Evolutionary conservation across 2,888 invertebrate genomes (phyloP).

Genomic region (Yponomeuta plumbellus): DNA sequence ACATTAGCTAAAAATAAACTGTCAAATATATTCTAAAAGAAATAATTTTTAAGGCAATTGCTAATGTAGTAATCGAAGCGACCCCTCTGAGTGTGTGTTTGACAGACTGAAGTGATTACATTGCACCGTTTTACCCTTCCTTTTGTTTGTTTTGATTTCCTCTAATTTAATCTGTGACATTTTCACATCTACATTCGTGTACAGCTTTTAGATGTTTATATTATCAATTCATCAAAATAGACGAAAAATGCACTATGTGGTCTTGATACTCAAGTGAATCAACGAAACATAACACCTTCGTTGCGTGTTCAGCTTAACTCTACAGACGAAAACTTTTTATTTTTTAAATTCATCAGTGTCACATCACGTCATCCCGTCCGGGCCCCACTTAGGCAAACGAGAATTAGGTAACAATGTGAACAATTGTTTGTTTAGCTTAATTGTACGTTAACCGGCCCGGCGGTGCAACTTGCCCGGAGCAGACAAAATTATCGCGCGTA

Average conservation of each 20-base stretch:
- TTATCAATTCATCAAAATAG: too few relatives aligned
- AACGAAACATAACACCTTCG: neutral
- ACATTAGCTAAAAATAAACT: too few relatives aligned
- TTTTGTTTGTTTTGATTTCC: constrained; percentile 70
- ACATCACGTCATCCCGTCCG: neutral
- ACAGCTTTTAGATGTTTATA: neutral
- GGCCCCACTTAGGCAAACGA: constrained; percentile 41
- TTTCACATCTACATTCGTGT: constrained; percentile 30
- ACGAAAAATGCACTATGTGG: neutral
- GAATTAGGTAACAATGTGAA: constrained; percentile 41
- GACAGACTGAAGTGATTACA: constrained; percentile 74
- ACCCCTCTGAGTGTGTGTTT: constrained; percentile 62
- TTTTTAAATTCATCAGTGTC: constrained; percentile 14
- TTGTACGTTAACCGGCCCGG: constrained; percentile 39
- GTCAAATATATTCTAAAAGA: neutral
- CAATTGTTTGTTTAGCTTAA: constrained; percentile 37
- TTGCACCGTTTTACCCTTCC: constrained; percentile 53
- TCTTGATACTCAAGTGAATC: neutral
- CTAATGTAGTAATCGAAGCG: neutral
- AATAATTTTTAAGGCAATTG: neutral
- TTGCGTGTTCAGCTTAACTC: constrained; percentile 23
- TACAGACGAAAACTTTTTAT: constrained; percentile 19
- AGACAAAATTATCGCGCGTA: constrained; percentile 64
- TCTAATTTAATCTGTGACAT: constrained; percentile 71
- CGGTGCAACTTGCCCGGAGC: constrained; percentile 30